Evolutionary conservation across 2,888 invertebrate genomes (phyloP).

Genomic region (Biston betularia): DNA sequence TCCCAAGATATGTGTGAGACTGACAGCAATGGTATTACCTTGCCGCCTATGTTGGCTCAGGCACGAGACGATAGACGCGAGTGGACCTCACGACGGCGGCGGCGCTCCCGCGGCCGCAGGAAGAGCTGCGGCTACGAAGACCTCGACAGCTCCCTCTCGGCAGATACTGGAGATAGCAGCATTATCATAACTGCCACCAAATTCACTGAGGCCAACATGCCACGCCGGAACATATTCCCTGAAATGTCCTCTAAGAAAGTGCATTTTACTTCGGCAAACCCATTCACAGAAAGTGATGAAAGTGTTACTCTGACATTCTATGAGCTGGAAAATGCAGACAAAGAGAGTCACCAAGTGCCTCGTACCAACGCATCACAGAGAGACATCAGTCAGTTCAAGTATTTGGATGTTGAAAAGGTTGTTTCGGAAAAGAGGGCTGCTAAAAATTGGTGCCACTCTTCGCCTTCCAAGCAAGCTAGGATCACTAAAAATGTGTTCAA

Average conservation of each 20-base stretch:
- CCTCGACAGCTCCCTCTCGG: conserved; percentile 86
- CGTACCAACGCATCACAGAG: conserved; percentile 51
- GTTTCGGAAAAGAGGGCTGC: conserved; percentile 71
- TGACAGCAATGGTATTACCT: conserved; percentile 74
- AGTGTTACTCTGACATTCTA: conserved; percentile 82
- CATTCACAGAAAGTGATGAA: conserved; percentile 81
- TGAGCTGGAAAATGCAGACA: conserved; percentile 71
- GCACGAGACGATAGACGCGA: conserved; percentile 50
- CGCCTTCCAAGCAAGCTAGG: conserved; percentile 78
- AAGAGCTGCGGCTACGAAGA: conserved; percentile 82
- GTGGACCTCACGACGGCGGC: conserved; percentile 63
- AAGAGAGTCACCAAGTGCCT: conserved; percentile 61
- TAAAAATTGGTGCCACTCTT: conserved; percentile 70
- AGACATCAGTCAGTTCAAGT: conserved; percentile 79
- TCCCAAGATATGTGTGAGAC: conserved; percentile 48
- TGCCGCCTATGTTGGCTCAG: conserved; percentile 69
- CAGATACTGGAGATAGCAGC: conserved; percentile 84
- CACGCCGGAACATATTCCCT: conserved; percentile 76
- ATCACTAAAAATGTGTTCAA: conserved; percentile 62
- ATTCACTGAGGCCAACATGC: conserved; percentile 78
- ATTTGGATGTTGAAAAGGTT: conserved; percentile 72
- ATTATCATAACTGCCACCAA: conserved; percentile 84
- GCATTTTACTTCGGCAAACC: conserved; percentile 77
- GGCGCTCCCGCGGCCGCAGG: conserved; percentile 61
- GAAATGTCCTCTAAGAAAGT: conserved; percentile 75